These are phyloP conservation scores for Nyctereutes procyonoides DNA, from an alignment of 2,113 vertebrate species.

Conservation along the genomic window DNA sequence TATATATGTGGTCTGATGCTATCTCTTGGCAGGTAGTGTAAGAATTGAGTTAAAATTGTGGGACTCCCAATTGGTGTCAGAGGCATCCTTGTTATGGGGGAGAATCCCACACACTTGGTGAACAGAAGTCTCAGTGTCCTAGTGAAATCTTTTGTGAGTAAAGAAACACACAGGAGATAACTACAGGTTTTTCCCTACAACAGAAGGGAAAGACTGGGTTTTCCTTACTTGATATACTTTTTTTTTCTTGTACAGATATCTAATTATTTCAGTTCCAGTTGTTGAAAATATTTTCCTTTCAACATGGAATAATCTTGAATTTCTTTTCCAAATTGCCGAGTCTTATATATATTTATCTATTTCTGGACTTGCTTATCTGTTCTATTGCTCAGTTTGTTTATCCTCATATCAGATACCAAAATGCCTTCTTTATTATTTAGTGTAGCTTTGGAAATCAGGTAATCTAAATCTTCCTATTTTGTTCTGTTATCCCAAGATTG, in stretches of 20 bases:
- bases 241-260: background rate
- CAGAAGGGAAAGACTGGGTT: background rate
- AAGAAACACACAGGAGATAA: background rate
- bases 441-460: background rate
- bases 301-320: background rate
- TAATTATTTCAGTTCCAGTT: background rate
- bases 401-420: background rate
- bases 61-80: background rate
- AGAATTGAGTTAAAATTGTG: background rate
- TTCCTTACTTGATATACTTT: background rate
- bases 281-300: background rate
- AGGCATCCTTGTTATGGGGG: background rate
- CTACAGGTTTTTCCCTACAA: background rate
- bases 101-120: background rate
- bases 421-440: background rate
- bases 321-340: background rate
- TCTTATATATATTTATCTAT: background rate
- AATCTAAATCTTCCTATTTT: background rate
- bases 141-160: background rate
- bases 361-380: background rate
- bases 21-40: background rate
- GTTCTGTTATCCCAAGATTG: background rate
- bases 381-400: background rate
- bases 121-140: background rate
- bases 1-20: background rate